Conservation (phyloP, 1,140 invertebrate species). For the Acromyrmex charruanus region DNA sequence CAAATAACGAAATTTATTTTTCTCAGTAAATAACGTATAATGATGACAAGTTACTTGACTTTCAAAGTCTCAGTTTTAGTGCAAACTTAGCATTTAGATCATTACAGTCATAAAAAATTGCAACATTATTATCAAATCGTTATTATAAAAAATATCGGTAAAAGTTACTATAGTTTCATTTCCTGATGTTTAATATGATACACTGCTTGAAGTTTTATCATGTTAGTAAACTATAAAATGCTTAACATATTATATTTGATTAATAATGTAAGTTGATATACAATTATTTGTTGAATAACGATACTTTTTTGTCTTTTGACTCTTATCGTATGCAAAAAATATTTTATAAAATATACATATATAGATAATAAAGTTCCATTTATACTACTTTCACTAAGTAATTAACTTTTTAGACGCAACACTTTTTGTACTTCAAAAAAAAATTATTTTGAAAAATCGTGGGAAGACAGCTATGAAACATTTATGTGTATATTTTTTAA, state of each 20-base stretch:
- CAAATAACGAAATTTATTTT: too few species aligned
- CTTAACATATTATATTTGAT: constrained; percentile 26
- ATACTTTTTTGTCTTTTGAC: constrained; percentile 19
- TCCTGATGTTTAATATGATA: not conserved
- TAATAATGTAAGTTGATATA: constrained; percentile 20
- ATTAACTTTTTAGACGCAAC: not conserved
- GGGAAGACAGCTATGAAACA: too few species aligned
- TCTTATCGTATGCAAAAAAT: constrained; percentile 11
- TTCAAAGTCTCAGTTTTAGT: too few species aligned
- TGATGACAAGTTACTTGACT: too few species aligned
- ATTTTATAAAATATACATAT: constrained; percentile 52
- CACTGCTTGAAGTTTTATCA: constrained; percentile 19
- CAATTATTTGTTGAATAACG: not conserved
- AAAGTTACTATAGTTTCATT: too few species aligned
- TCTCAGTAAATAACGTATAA: too few species aligned
- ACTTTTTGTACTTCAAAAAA: not conserved
- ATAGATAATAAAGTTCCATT: constrained; percentile 42
- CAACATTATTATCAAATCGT: too few species aligned
- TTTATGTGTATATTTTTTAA: too few species aligned
- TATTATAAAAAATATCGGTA: too few species aligned
- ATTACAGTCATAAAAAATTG: too few species aligned
- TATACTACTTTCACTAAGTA: constrained; percentile 26
- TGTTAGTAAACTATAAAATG: constrained; percentile 7
- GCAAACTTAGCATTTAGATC: too few species aligned
- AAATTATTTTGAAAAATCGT: not conserved